phyloP scores from a whole-genome alignment of 64 coral and sea anemone genomes.

The Stylophora pistillata region DNA sequence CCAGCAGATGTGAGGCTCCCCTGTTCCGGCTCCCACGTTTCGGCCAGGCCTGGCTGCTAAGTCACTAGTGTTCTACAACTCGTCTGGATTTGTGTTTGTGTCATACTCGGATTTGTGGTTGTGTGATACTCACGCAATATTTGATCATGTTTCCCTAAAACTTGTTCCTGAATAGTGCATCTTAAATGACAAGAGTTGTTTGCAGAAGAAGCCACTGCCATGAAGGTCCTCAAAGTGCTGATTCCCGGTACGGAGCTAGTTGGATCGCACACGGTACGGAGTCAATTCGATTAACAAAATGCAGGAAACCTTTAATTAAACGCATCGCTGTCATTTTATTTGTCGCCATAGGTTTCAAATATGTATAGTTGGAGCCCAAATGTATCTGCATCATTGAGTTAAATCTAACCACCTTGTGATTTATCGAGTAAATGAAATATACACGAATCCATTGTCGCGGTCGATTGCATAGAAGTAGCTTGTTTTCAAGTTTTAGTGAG shows the following conservation, averaged over 20 bases:
- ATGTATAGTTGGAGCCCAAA: background rate
- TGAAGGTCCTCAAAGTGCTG: slow-evolving; percentile 79
- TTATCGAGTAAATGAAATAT: background rate
- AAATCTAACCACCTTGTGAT: background rate
- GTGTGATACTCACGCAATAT: background rate
- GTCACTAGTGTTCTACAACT: no score
- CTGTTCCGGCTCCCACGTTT: no score
- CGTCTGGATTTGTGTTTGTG: background rate
- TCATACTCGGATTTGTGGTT: background rate
- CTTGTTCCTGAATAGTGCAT: background rate
- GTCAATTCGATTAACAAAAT: background rate
- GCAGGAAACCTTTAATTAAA: background rate
- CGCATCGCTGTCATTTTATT: background rate
- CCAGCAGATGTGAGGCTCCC: no score
- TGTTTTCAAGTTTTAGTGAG: background rate
- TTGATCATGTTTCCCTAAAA: no score
- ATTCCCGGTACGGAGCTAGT: slow-evolving; percentile 70
- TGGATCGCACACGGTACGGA: slow-evolving; percentile 67
- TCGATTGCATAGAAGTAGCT: background rate
- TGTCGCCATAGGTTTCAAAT: background rate
- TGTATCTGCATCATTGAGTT: background rate
- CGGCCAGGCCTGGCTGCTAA: no score
- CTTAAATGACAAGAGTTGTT: background rate
- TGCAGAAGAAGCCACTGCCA: background rate
- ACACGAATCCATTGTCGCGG: background rate